These are phyloP conservation scores for Andrena dorsata DNA, from an alignment of 2,888 invertebrate genomes.

Conservation along the genomic window DNA sequence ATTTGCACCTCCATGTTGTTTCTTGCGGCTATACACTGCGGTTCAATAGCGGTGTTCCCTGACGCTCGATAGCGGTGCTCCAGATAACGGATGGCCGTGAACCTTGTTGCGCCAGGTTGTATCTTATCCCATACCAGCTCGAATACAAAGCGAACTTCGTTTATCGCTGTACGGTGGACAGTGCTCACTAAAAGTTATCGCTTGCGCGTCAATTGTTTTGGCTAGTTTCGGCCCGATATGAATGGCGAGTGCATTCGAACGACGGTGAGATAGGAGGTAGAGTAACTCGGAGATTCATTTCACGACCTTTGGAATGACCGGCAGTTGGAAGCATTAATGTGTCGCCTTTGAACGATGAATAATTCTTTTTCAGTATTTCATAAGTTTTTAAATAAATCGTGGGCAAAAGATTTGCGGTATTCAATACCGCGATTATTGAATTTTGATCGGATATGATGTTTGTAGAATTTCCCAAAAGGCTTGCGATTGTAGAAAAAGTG, in stretches of 20 bases:
- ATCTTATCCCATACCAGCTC: constrained; percentile 5
- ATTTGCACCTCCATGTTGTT: constrained; percentile 54
- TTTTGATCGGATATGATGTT: not conserved
- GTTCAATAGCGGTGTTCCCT: constrained; percentile 34
- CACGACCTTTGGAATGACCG: not conserved
- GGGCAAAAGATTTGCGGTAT: not conserved
- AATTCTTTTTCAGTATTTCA: not conserved
- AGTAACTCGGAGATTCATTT: not conserved
- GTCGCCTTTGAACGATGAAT: not conserved
- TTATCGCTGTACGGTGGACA: constrained; percentile 13
- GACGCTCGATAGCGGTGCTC: constrained; percentile 29
- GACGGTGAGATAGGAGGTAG: not conserved
- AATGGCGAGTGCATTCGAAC: not conserved
- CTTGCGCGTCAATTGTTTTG: not conserved
- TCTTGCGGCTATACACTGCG: constrained; percentile 36
- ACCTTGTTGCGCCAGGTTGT: constrained; percentile 33
- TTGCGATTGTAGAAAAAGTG: not conserved
- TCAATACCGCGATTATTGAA: not conserved
- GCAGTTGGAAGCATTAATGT: not conserved
- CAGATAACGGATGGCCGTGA: constrained; percentile 46
- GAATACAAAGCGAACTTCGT: constrained; percentile 30
- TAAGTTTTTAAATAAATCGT: not conserved
- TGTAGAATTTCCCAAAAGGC: too few relatives aligned
- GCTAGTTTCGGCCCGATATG: constrained; percentile 1
- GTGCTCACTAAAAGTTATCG: constrained; percentile 24